Base-by-base conservation (phyloP, 37 sponge, comb jelly and placozoan genomes). In the Haliclona indistincta region DNA sequence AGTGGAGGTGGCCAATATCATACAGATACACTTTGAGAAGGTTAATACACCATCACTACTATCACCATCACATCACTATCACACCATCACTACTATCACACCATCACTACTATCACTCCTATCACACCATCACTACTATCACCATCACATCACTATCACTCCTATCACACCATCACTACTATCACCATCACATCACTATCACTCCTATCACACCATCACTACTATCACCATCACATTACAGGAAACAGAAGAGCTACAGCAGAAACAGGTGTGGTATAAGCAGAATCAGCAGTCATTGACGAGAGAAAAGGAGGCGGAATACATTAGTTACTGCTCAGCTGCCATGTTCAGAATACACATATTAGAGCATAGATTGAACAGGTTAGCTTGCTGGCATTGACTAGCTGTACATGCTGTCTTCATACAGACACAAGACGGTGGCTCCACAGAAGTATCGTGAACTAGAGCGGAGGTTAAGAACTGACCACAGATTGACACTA, bases 321-420 rank as follows among this genome's bases (percentile, higher is more conserved):
- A 97, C 75, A 56, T 94, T 44, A 61, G 69, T 40, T 90, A 62
- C 71, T 97, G 98, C 83, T 87, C 69, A 43, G 92, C 88, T 32
- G 86, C 98, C 29, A 93, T 97, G 94, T 97, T 94, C 78, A 83
- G 84, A 56, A 93, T 97, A 63, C 98, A 97, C 79, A 97, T 94
- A 35, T 74, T 97, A 38, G 98, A 93, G 43, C 84, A 85, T 70
- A 70, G 98, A 66, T 89, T 97, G 17, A 85, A 87, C 78, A 86
- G 84, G 90, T 91, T 55, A 49, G 47, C 28, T 53, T 23, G 26
- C n/a, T 25, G 7, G 28, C n/a, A 26, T 58, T 6, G 7, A 25
- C 25, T n/a, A 6, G 25, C 6, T 58, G n/a, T 20, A 58, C 7
- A 26, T 58, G 7, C 25, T 58, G 60, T 38, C 11, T 38, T 4